Evolutionary conservation across 35 echinoderm and acorn worm species (phyloP).

Genomic region (Lytechinus variegatus): DNA sequence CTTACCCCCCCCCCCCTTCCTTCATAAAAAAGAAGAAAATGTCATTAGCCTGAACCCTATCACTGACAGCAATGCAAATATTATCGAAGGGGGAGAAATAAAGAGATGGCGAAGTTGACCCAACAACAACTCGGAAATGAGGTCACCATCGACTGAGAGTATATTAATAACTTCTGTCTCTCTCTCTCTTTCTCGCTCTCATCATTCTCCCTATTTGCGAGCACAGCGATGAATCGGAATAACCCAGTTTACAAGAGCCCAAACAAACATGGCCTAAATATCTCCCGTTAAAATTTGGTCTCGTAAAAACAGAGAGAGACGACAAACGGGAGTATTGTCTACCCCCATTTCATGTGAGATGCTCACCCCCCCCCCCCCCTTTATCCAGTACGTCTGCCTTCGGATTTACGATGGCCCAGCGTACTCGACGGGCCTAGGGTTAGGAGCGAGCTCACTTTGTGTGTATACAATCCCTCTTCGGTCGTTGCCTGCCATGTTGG

Average conservation of each 20-base stretch:
- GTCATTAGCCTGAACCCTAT: not conserved
- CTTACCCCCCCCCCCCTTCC: too few relatives aligned
- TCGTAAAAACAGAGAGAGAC: slow-evolving; percentile 49
- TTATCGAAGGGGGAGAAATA: slow-evolving; percentile 16
- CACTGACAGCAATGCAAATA: not conserved
- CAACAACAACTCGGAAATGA: slow-evolving; percentile 11
- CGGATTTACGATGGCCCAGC: not conserved
- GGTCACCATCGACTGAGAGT: not conserved
- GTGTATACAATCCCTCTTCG: not conserved
- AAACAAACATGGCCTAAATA: slow-evolving; percentile 54
- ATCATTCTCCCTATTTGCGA: not conserved
- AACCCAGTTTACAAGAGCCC: slow-evolving; percentile 40
- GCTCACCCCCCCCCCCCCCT: slow-evolving; percentile 13
- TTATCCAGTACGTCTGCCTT: not conserved
- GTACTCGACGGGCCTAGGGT: not conserved
- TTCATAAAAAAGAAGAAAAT: not conserved
- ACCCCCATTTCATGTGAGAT: not conserved
- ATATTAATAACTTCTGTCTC: not conserved
- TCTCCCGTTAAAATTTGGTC: slow-evolving; percentile 47
- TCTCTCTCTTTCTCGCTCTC: not conserved
- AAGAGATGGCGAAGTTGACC: not conserved
- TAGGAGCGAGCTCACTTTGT: not conserved
- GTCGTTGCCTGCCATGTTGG: not conserved
- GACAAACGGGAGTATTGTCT: slow-evolving; percentile 47
- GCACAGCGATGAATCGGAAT: not conserved